Conservation (phyloP, 1,140 invertebrate species). For the Cydia fagiglandana region DNA sequence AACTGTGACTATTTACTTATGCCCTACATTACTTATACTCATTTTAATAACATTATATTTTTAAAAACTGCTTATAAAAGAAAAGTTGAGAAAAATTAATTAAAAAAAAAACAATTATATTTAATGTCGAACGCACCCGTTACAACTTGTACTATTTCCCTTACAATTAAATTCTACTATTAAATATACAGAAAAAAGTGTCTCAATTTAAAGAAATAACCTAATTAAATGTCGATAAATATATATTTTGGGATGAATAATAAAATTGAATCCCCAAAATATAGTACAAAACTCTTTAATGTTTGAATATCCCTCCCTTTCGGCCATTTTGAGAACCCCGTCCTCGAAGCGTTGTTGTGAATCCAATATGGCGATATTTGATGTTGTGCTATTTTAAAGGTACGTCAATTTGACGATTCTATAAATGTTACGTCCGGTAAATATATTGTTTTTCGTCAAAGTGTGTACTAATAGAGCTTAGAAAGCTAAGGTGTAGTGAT, state of each 20-base stretch:
- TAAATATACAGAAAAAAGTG: neutral
- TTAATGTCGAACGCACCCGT: neutral
- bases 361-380: constrained; percentile 80
- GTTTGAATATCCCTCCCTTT: constrained; percentile 66
- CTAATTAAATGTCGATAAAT: neutral
- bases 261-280: neutral
- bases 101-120: neutral
- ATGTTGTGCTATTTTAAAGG: constrained; percentile 80
- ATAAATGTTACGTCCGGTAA: constrained; percentile 72
- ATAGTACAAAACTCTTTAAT: neutral
- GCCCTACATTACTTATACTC: too few relatives aligned
- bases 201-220: constrained; percentile 5
- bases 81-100: neutral
- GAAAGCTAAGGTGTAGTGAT: constrained; percentile 40
- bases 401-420: constrained; percentile 79
- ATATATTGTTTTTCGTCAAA: constrained; percentile 60
- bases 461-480: constrained; percentile 14
- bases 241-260: neutral
- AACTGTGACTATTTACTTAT: too few relatives aligned
- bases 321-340: constrained; percentile 75
- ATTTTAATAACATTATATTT: too few relatives aligned
- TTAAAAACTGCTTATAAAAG: neutral
- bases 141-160: neutral
- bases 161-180: neutral
- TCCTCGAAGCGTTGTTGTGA: constrained; percentile 79